Evolutionary conservation across 2,797 vertebrate genomes (phyloP), one percentile per base, ranked within the genome.

Genomic region (Stomatorhinus walkeri): DNA sequence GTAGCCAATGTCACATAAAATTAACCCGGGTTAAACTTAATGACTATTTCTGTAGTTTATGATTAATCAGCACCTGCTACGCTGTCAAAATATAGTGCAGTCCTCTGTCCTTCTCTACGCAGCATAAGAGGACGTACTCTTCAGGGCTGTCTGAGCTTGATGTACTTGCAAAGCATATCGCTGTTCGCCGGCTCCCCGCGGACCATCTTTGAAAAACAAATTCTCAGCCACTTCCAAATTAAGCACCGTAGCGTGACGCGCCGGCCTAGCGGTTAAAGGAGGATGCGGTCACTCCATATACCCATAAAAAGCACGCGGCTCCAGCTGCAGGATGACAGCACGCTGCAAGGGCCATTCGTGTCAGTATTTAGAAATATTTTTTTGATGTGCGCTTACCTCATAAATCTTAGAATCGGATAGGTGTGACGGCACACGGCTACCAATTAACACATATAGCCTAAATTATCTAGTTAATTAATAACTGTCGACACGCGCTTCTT

Each of bases 141-240:
- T 1, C 76, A 81, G 40, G 1, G 7, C 8, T 81, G 7, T 87
- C 4, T 19, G 22, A 52, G 28, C 85, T 51, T 56, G 85, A 86
- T 16, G 10, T 8, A 7, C 84, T 32, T 14, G 10, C 40, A 54
- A 59, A 36, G 52, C 14, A 36, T 48, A 32, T 52, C 22, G 90
- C 48, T 56, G 7, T 56, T n/a, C 3, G 28, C 49, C 24, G 0
- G 88, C 90, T 88, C 86, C 89, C 88, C 90, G 89, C 92, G 91
- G 93, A 95, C 94, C 95, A 94, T 92, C 93, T 93, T 95, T 88
- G 90, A 91, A 93, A 96, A 95, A 95, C 94, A 95, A 93, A 92
- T 90, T 89, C 68, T 8, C 72, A 89, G 89, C 91, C 94, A 56
- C 94, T 94, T 95, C 91, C 92, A 92, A 94, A 95, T 95, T 95